Conservation (phyloP, 2,797 vertebrate genomes). For the Schizopygopsis malacanthus region DNA sequence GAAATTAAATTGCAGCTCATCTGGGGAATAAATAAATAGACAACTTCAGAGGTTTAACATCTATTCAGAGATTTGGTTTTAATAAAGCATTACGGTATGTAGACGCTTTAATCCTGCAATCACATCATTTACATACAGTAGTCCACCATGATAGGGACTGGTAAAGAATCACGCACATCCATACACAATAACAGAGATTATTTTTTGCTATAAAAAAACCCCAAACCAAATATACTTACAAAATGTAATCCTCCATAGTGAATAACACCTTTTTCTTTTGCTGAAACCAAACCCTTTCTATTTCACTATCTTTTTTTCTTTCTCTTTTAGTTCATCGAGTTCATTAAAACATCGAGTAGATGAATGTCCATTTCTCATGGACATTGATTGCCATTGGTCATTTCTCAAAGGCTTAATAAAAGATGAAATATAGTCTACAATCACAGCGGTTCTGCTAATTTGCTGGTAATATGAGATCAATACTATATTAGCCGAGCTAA, state of each 20-base stretch:
- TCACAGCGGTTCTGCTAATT: constrained; percentile 63
- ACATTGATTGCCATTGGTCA: constrained; percentile 55
- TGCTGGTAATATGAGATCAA: constrained; percentile 67
- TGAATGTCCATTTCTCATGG: constrained; percentile 38
- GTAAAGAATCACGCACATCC: constrained; percentile 4
- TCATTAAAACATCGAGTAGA: background rate
- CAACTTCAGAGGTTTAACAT: constrained; percentile 56
- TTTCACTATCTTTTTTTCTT: background rate
- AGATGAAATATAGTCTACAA: constrained; percentile 52
- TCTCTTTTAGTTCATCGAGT: background rate
- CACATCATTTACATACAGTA: constrained; percentile 52
- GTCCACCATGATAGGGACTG: constrained; percentile 37
- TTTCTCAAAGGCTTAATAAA: constrained; percentile 60
- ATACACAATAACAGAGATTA: constrained; percentile 3
- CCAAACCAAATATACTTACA: background rate
- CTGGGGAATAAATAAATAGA: constrained; percentile 68
- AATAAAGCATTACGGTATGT: constrained; percentile 63
- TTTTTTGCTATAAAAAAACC: background rate
- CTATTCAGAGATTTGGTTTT: constrained; percentile 62
- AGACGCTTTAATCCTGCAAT: constrained; percentile 62
- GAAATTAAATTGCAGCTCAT: constrained; percentile 68
- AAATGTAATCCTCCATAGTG: background rate
- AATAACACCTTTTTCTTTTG: background rate
- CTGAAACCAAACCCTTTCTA: background rate
- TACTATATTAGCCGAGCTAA: constrained; percentile 52